Evolutionary conservation across 2,888 invertebrate species (phyloP), one percentile per base, ranked within the genome.

Genomic region (Eristalis intricaria): DNA sequence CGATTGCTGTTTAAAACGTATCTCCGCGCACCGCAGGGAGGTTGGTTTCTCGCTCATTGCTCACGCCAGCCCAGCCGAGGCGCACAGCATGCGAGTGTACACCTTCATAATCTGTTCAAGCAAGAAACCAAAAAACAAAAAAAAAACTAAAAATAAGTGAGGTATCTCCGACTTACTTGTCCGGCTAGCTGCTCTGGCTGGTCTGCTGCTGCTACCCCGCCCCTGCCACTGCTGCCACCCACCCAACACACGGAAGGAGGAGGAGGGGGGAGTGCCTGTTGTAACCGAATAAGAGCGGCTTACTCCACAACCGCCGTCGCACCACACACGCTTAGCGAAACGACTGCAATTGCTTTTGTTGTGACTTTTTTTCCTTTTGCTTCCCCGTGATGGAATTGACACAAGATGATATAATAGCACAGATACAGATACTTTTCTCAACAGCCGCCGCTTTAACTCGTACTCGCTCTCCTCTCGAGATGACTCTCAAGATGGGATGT

Each of bases 371-470:
- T 43, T 70, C 60, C 63, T 22, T 43, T 43, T 26, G 40, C 50
- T 40, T 70, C 60, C 68, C 43, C 69, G 60, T 70, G 32, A 64
- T 80, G 75, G 76, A 79, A 84, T 87, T 87, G 87, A 87, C 84
- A 87, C 87, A 76, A 84, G 84, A 87, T 87, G 87, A 87, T 87
- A 87, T 87, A 87, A 87, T 87, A 87, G 76, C 87, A 87, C 86
- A 87, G 84, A 87, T 80, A 84, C 84, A 84, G 87, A 38, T 38
- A 38, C 38, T 84, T 68, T 77, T 70, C 73, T 68, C 80, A 75
- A 68, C 50, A 19, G 58, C 74, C 64, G 64, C 61, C 69, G 61
- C 68, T 76, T 64, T 74, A 79, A 74, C 74, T 84, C 64, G 70
- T 5, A 29, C 4, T 66, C 22, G 26, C 32, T 32, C 10, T 1